Evolutionary conservation across 2,888 invertebrate genomes (phyloP).

Genomic region (Scaptomyza cyrtandrae): DNA sequence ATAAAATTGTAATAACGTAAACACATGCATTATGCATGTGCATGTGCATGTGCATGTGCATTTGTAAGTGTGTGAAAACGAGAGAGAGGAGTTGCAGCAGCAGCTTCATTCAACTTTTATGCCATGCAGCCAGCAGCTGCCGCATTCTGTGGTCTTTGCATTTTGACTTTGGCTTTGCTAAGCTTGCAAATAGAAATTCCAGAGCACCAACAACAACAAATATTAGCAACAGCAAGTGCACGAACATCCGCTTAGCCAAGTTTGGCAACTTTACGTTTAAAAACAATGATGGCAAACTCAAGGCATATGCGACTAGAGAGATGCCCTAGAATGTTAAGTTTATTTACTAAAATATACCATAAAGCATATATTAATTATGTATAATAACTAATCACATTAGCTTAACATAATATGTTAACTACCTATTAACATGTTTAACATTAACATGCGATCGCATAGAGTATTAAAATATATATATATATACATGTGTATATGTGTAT

Average conservation of each 20-base stretch:
- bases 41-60: background rate
- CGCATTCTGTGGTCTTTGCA: conserved; percentile 40
- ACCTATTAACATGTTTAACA: no score
- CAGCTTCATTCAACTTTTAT: conserved; percentile 53
- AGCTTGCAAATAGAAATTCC: conserved; percentile 50
- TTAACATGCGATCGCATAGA: background rate
- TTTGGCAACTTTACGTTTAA: conserved; percentile 29
- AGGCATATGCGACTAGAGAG: background rate
- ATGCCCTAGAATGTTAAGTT: background rate
- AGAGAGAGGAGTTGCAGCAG: conserved; percentile 1
- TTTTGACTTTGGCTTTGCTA: conserved; percentile 4
- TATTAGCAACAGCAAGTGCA: conserved; percentile 39
- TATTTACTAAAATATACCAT: background rate
- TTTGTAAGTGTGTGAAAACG: background rate
- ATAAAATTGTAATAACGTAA: conserved; percentile 17
- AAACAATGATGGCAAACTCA: conserved; percentile 2
- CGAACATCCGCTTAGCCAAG: conserved; percentile 53
- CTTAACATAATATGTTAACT: background rate
- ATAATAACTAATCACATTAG: background rate
- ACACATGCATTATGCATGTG: background rate
- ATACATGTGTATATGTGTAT: background rate
- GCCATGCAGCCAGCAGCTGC: conserved; percentile 40
- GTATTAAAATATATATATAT: conserved; percentile 32
- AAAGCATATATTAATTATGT: background rate
- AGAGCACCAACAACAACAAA: conserved; percentile 20